Evolutionary conservation across 1,140 invertebrate genomes (phyloP).

Genomic region (Harpegnathos saltator): DNA sequence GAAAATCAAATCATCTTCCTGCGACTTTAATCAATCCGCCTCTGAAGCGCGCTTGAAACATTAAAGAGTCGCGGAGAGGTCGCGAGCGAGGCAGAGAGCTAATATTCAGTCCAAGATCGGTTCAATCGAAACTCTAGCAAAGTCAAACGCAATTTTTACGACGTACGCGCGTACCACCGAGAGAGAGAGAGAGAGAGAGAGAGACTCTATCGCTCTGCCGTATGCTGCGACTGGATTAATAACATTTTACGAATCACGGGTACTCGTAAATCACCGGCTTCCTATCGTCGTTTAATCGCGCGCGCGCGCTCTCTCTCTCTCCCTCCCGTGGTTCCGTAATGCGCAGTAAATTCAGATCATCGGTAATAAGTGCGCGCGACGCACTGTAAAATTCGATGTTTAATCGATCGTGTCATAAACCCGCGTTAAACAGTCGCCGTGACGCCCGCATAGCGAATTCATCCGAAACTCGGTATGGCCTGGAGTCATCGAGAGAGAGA

Average conservation of each 20-base stretch:
- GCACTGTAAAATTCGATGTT: constrained; percentile 36
- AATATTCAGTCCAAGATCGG: too few relatives aligned
- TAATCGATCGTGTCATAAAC: constrained; percentile 43
- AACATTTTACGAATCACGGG: constrained; percentile 32
- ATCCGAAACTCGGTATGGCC: not conserved
- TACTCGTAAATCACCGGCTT: constrained; percentile 27
- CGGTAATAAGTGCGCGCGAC: constrained; percentile 4
- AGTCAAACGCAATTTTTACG: constrained; percentile 4
- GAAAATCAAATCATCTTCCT: too few relatives aligned
- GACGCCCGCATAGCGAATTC: constrained; percentile 33
- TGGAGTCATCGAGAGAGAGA: constrained; percentile 31
- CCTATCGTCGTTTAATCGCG: constrained; percentile 33
- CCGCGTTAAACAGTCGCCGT: constrained; percentile 37
- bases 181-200: too few relatives aligned
- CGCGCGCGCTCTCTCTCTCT: not conserved
- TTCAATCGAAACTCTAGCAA: not conserved
- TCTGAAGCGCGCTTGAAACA: too few relatives aligned
- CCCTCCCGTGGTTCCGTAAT: constrained; percentile 3
- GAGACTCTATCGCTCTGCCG: not conserved
- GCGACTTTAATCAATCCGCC: too few relatives aligned
- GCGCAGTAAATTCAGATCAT: constrained; percentile 26
- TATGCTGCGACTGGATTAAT: constrained; percentile 23
- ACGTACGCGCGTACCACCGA: constrained; percentile 20
- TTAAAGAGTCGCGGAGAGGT: too few relatives aligned
- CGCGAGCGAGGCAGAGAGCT: too few relatives aligned